These are phyloP conservation scores for Scortum barcoo DNA, from an alignment of 2,113 vertebrate genomes.

Conservation along the genomic window DNA sequence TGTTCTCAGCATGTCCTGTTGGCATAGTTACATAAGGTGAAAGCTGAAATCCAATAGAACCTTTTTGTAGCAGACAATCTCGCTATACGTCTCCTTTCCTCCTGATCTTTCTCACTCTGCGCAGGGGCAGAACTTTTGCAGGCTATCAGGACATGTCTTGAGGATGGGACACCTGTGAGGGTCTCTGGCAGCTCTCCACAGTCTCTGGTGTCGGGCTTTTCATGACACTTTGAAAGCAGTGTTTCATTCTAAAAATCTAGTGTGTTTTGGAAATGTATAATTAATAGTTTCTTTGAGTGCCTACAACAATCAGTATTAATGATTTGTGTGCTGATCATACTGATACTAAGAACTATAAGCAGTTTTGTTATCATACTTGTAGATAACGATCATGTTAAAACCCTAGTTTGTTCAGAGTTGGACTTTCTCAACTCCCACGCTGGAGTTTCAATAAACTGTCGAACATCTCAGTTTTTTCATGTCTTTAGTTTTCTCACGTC, in stretches of 20 bases:
- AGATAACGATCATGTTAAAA: not conserved
- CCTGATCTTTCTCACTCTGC: not conserved
- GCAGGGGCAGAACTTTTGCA: not conserved
- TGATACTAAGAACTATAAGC: not conserved
- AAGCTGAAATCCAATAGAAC: not conserved
- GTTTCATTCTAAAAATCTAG: no score
- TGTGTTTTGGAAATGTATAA: no score
- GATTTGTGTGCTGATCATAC: no score
- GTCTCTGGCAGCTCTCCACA: not conserved
- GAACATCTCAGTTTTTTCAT: slow-evolving; percentile 3
- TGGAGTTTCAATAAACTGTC: not conserved
- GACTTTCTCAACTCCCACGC: not conserved
- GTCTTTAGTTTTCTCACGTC: not conserved
- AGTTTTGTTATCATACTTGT: not conserved
- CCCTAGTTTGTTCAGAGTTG: not conserved
- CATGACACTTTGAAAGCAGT: no score
- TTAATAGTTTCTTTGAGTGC: not conserved
- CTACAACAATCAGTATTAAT: not conserved
- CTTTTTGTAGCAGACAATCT: not conserved
- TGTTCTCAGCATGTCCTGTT: slow-evolving; percentile 23
- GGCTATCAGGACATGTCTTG: not conserved
- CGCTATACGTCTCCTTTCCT: not conserved
- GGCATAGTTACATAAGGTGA: slow-evolving; percentile 5
- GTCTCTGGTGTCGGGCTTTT: no score
- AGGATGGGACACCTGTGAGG: not conserved